Base-by-base conservation (phyloP, 2,113 vertebrate species). In the Ceratotherium simum region DNA sequence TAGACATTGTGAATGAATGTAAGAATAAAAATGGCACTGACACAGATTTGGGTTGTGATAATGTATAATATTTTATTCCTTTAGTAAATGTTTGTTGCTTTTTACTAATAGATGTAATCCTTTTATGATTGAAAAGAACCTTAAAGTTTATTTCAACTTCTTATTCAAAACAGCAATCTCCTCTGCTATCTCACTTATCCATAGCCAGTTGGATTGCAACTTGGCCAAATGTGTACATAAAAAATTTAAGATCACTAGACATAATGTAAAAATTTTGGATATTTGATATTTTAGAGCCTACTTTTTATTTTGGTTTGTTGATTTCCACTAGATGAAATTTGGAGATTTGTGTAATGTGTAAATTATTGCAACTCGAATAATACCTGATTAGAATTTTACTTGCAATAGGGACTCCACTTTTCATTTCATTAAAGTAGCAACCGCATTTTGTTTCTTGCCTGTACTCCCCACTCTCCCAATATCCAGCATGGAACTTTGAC, bases 241-340 rank as follows among this genome's bases (percentile, higher is more conserved):
- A 65, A 48, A 91, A 90, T 92, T 92, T 90, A 81, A 36, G 42
- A 51, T 91, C 65, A 54, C 21, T 46, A 82, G 14, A 27, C 23
- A 80, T 90, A 39, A 65, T 85, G 39, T 95, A 33, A 95, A 76
- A 54, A 48, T 64, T 87, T 72, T 58, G 12, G 29, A 27, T 87
- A 87, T 85, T 96, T 93, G 64, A 72, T 65, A 81, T 91, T 96
- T 90, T 97, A 90, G 27, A 67, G 18, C 2, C 56, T 39, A 42
- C 8, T 94, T 97, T 93, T 90, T 60, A 51, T 94, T 93, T 96
- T 94, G 64, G n/a, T 83, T 25, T 89, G 8, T 91, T 95, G 69
- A 84, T 95, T 90, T 86, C 39, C 25, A 56, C 5, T 84, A 91
- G 58, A 39, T 80, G 31, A 96, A 80, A 73, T 7, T 83, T 92